Evolutionary conservation across 1,140 invertebrate genomes (phyloP), one percentile per base, ranked within the genome.

Genomic region (Hypsibius dujardini): DNA sequence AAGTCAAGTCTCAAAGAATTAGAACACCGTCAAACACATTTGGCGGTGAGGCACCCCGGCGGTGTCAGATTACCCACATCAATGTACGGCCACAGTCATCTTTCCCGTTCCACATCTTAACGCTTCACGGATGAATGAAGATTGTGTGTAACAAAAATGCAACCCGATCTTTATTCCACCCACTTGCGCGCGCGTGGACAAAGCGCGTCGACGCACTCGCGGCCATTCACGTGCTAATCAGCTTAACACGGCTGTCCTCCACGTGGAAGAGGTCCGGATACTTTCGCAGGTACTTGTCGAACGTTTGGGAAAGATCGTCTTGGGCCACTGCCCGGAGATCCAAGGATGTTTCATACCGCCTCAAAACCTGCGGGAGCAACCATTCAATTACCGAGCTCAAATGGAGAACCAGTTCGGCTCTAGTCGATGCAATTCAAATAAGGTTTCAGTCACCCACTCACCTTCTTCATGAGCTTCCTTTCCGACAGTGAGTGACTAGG

Each of bases 381-480:
- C 28, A 28, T 28, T 28, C 28, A 28, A 28, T 28, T 28, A 28
- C 28, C 28, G 28, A 28, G 28, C 28, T 28, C 50, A n/a, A 56
- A 56, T 12, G 50, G 50, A 56, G 7, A n/a, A 56, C n/a, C 50
- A 56, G 50, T 56, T 56, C 7, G 7, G 50, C 50, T 7, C n/a
- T 12, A 56, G n/a, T n/a, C n/a, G 7, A n/a, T 12, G 7, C 7
- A 56, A n/a, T 56, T 56, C n/a, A n/a, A 28, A 28, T 28, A 28
- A 28, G 28, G 28, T 28, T 28, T 28, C 28, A 28, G 28, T 28
- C 28, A 28, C 28, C 28, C 28, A 28, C 28, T 28, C 45, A 67
- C 62, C 62, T 67, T 67, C 62, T 67, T 67, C 42, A 7, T 12
- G 7, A 67, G 42, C 45, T 67, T 67, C 62, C 45, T 67, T 67